These are phyloP conservation scores for Pheosia gnoma DNA, from an alignment of 2,888 invertebrate genomes.

Conservation along the genomic window DNA sequence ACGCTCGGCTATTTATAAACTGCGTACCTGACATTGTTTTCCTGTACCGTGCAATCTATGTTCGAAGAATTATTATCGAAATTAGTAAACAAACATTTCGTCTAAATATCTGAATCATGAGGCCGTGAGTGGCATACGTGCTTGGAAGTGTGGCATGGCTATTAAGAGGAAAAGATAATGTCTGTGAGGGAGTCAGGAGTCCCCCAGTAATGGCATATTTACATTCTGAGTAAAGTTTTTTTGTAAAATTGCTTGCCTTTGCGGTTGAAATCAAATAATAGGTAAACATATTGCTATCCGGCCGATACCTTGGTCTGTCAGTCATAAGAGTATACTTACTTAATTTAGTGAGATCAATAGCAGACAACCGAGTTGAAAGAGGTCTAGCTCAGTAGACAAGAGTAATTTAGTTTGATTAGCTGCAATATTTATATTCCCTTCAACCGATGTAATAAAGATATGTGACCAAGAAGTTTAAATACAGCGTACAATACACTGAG, in stretches of 20 bases:
- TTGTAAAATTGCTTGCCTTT: too few species aligned
- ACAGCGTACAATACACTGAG: too few species aligned
- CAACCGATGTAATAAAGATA: too few species aligned
- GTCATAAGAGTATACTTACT: too few species aligned
- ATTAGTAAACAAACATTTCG: background rate
- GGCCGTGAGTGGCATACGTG: background rate
- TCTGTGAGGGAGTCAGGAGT: background rate
- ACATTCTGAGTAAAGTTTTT: background rate
- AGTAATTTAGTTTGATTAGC: background rate
- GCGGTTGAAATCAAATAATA: too few species aligned
- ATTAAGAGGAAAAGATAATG: background rate
- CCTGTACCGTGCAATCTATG: background rate
- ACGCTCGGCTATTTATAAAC: background rate
- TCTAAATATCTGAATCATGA: conserved; percentile 3
- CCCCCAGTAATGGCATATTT: background rate
- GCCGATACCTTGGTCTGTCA: too few species aligned
- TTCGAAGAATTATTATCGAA: conserved; percentile 3
- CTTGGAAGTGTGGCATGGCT: background rate
- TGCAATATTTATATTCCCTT: background rate
- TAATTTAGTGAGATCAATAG: background rate
- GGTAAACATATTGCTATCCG: too few species aligned
- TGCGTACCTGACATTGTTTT: conserved; percentile 4
- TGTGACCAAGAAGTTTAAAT: too few species aligned
- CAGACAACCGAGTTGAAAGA: background rate
- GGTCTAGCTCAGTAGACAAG: background rate